A percentile compares a stretch with the other conserved stretches of the same genome.
Conservation (phyloP, 2,113 vertebrate genomes). For the Pelecanus crispus region DNA sequence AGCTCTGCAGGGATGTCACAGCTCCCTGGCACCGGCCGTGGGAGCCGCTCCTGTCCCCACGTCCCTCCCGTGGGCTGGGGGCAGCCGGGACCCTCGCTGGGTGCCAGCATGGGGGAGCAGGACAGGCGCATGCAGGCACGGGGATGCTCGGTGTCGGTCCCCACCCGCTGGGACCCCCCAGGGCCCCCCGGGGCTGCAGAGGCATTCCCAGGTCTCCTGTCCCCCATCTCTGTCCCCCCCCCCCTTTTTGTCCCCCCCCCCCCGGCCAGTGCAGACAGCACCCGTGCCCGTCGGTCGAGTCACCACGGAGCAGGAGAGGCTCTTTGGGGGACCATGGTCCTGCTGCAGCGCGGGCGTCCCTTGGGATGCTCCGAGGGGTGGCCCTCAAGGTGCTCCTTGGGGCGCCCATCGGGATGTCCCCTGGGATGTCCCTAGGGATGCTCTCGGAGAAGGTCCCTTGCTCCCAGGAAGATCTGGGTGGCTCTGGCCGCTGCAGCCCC, state of each 20-base stretch:
- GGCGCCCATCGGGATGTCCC: background rate
- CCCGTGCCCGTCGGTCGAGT: accelerated
- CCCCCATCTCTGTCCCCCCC: too few species aligned
- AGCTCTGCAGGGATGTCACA: background rate
- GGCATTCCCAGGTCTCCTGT: accelerated
- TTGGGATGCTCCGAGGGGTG: background rate
- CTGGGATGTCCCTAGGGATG: background rate
- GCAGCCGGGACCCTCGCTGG: background rate
- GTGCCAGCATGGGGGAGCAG: background rate
- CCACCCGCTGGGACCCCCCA: background rate
- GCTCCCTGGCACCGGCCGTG: background rate
- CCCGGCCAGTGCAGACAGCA: accelerated
- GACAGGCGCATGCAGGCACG: accelerated
- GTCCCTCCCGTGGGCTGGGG: background rate
- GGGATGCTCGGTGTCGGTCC: background rate
- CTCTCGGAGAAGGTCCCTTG: background rate
- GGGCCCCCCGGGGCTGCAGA: background rate
- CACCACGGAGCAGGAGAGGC: background rate
- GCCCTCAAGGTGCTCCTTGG: background rate
- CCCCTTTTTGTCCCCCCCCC: background rate
- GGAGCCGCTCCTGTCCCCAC: background rate
- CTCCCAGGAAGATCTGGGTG: background rate
- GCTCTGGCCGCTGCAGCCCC: background rate
- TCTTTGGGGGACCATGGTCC: accelerated
- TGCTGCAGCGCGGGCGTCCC: background rate